These are phyloP conservation scores for Cheilosia vernalis DNA, from an alignment of 2,888 invertebrate species.

Conservation along the genomic window DNA sequence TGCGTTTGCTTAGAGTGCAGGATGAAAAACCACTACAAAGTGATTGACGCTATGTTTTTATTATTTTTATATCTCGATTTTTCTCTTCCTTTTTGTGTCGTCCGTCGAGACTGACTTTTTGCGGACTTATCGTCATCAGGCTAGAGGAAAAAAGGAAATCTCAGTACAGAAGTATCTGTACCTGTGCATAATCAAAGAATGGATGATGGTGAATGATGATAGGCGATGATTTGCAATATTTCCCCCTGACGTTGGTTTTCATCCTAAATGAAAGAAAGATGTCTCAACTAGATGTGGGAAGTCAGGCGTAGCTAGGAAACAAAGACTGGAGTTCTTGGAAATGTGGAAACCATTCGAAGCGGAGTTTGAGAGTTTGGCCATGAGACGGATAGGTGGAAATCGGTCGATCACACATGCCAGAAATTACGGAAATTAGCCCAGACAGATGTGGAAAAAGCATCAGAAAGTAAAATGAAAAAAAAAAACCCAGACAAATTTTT, in stretches of 20 bases:
- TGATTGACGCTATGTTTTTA: slow-evolving; percentile 32
- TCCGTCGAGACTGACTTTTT: slow-evolving; percentile 15
- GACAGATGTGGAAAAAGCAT: no score
- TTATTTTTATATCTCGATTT: background rate
- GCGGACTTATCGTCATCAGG: slow-evolving; percentile 10
- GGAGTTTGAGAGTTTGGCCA: background rate
- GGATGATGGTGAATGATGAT: slow-evolving; percentile 36
- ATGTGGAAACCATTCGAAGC: slow-evolving; percentile 10
- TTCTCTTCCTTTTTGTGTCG: background rate
- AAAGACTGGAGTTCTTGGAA: slow-evolving; percentile 11
- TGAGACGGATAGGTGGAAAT: background rate
- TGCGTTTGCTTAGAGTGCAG: slow-evolving; percentile 9
- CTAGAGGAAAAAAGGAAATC: background rate
- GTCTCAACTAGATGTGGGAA: slow-evolving; percentile 9
- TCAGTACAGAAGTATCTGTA: slow-evolving; percentile 4
- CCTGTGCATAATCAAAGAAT: slow-evolving; percentile 12
- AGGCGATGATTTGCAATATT: slow-evolving; percentile 50
- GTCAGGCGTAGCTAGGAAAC: background rate
- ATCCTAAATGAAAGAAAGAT: slow-evolving; percentile 25
- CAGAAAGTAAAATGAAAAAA: no score
- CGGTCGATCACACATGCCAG: no score
- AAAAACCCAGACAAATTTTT: no score
- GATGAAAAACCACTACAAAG: slow-evolving; percentile 21
- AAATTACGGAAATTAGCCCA: no score
- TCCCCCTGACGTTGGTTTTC: slow-evolving; percentile 6